Evolutionary conservation across 2,113 vertebrate species (phyloP), one percentile per base, ranked within the genome.

Genomic region (Turnix velox): DNA sequence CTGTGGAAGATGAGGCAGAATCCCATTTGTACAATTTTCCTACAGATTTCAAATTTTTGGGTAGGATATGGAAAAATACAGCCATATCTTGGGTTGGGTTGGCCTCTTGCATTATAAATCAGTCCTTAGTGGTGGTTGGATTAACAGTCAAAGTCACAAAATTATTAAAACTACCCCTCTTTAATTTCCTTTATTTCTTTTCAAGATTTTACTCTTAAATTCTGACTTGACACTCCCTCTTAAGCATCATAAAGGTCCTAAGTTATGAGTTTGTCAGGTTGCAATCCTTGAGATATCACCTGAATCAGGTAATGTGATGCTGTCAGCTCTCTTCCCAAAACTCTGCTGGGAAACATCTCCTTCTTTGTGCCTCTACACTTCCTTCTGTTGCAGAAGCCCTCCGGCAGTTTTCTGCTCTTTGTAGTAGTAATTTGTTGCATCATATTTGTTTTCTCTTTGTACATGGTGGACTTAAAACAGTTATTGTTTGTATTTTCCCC

Each of bases 1-100:
- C 84, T 81, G 25, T 87, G 73, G 42, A 96, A 96, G 17, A 90
- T 75, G 80, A 88, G n/a, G 61, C 63, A 87, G 74, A 94, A 94
- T 48, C 46, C 27, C 51, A 59, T 74, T 93, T 77, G 28, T 95
- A 54, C 37, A 62, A 51, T 87, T 89, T 84, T 94, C 48, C 24
- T 88, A 80, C 4, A 90, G 49, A 74, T 90, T 95, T 92, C 76
- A 88, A 69, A 55, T 91, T 92, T 92, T 94, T 49, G 40, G 81
- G 39, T 66, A 88, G 61, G 43, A 81, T 55, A 85, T 88, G 42
- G 82, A 85, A 92, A 84, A 95, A 58, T 84, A 65, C 52, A 94
- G 46, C 62, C 23, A 33, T 75, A 4, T 69, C 48, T 84, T 88
- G 39, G 43, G 18, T 51, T 62, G 52, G 33, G 65, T 91, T 87